A percentile compares a stretch with the other conserved stretches of the same genome.
phyloP scores from a whole-genome alignment of 2,797 vertebrate genomes.

The Thripadectes ignobilis region DNA sequence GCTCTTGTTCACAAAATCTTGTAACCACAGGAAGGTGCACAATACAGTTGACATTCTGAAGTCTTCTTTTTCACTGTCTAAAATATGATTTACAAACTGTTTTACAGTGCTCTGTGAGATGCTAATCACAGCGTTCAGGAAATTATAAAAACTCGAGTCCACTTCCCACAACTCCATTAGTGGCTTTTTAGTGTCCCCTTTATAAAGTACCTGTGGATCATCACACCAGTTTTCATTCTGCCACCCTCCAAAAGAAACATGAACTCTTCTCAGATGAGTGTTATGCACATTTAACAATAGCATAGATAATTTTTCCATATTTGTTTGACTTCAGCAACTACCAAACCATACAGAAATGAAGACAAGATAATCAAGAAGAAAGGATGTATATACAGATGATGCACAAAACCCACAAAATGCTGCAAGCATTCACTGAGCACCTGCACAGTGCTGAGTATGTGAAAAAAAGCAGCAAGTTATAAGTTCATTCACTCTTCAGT shows the following conservation, averaged over 20 bases:
- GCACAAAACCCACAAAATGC: not conserved
- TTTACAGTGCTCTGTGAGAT: not conserved
- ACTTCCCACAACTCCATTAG: not conserved
- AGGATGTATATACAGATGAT: not conserved
- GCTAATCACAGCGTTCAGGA: not conserved
- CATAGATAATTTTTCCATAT: not conserved
- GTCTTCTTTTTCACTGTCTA: not conserved
- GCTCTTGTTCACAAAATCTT: not conserved
- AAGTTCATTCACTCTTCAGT: not conserved
- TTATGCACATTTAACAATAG: not conserved
- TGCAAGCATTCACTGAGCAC: not conserved
- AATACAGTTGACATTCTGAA: not conserved
- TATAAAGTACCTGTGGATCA: not conserved
- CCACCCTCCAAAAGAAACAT: not conserved
- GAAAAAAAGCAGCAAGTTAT: accelerated
- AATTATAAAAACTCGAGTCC: not conserved
- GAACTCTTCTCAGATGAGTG: not conserved
- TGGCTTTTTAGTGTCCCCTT: not conserved
- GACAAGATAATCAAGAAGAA: not conserved
- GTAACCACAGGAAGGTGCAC: not conserved
- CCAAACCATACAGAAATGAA: not conserved
- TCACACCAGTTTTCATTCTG: not conserved
- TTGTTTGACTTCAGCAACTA: not conserved
- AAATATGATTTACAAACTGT: not conserved
- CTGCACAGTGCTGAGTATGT: not conserved